Evolutionary conservation across 2,113 vertebrate species (phyloP), one percentile per base, ranked within the genome.

Genomic region (Amphiprion percula): DNA sequence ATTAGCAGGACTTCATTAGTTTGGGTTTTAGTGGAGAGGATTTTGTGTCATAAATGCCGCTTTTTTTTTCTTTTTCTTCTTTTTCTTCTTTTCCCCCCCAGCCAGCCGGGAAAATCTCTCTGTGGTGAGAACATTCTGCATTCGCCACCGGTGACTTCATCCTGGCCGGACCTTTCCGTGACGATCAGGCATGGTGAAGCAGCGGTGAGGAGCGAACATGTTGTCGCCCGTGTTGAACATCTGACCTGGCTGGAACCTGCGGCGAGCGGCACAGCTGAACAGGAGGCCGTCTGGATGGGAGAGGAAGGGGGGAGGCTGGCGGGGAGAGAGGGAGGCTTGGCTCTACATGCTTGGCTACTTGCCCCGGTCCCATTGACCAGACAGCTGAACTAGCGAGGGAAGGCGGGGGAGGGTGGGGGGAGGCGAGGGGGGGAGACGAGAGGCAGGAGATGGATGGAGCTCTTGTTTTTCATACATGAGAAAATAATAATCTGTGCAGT

Each of bases 341-440:
- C 95, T 96, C 93, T 94, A 92, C 95, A 95, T 85, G 86, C 93
- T 95, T 97, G 96, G 96, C 96, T 93, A 94, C 95, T 94, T 95
- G 97, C 96, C 96, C 85, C 93, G 92, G 95, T 96, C 96, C 95
- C 96, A 96, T 96, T 95, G 96, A 97, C 96, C 96, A 95, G 96
- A 97, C 96, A 97, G 96, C 96, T 97, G 96, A 97, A 96, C 96
- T 95, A 95, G 95, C 92, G 94, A 94, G 95, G 62, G 80, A 63
- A 39, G 62, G 14, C 58, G 68, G 66, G 78, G 14, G 39, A 58
- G 73, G 41, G 74, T 8, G 54, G 92, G 89, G 91, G 95, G 94
- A 62, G 56, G 61, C 53, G 52, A 79, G 17, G 21, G 58, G 66
- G 49, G 71, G 21, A 15, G 10, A 26, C 26, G 26, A 26, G 26